phyloP scores from a whole-genome alignment of 1,140 invertebrate species.

The Eupristina koningsbergeri region DNA sequence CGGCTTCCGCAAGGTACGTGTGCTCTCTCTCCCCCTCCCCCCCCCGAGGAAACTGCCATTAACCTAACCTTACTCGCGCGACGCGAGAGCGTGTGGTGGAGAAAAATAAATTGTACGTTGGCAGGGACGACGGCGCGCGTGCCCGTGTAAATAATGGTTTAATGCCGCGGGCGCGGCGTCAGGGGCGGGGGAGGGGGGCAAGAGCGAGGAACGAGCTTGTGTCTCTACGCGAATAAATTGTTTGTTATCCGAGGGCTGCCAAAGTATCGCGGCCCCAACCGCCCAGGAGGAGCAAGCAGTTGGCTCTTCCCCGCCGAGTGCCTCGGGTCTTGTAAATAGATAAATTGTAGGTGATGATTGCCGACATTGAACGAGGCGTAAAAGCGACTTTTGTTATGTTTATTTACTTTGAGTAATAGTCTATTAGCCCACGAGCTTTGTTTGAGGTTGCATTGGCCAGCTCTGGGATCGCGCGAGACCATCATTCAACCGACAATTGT shows the following conservation, averaged over 20 bases:
- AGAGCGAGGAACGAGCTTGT: too few species aligned
- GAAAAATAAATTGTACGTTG: background rate
- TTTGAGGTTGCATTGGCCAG: background rate
- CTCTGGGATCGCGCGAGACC: background rate
- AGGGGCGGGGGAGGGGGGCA: background rate
- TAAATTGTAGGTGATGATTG: background rate
- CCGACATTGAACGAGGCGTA: background rate
- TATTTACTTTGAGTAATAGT: slow-evolving; percentile 4
- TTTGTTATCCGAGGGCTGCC: background rate
- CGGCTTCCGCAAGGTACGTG: slow-evolving; percentile 25
- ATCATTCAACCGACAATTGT: background rate
- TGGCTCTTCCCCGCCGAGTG: background rate
- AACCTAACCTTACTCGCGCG: slow-evolving; percentile 34
- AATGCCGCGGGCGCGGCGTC: background rate
- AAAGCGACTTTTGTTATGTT: background rate
- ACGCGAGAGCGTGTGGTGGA: background rate
- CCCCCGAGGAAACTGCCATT: background rate
- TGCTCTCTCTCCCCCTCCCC: too few species aligned
- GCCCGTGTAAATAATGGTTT: background rate
- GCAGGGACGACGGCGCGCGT: background rate
- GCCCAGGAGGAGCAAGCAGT: background rate
- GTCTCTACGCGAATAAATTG: too few species aligned
- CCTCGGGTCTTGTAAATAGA: background rate
- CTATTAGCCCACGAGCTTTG: background rate
- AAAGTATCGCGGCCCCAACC: too few species aligned